Evolutionary conservation across 2,113 vertebrate genomes (phyloP).

Genomic region (Stercorarius parasiticus): DNA sequence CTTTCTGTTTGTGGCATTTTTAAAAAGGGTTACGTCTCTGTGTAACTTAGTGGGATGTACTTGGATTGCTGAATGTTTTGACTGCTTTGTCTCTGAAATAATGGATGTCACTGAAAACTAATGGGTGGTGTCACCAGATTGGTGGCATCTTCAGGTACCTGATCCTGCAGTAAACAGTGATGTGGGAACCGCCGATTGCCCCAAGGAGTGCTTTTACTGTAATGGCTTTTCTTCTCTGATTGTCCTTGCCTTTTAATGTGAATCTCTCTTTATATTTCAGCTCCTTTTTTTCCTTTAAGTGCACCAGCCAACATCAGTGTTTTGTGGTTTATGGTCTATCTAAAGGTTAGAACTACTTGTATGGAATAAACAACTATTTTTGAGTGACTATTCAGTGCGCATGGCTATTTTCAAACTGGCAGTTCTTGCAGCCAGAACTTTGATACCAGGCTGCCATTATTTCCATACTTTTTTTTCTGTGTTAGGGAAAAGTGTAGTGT

Average conservation of each 20-base stretch:
- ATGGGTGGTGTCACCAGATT: background rate
- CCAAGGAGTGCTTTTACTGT: background rate
- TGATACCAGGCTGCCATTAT: background rate
- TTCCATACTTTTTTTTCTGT: background rate
- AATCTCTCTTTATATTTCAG: background rate
- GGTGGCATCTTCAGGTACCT: background rate
- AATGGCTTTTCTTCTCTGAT: background rate
- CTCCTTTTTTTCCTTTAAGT: background rate
- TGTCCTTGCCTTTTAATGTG: background rate
- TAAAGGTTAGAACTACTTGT: background rate
- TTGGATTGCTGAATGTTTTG: background rate
- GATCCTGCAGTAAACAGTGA: background rate
- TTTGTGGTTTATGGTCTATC: background rate
- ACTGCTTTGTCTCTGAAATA: background rate
- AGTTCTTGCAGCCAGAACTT: background rate
- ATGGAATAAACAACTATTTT: background rate
- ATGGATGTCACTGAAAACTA: background rate
- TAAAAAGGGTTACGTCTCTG: background rate
- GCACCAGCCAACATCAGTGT: background rate
- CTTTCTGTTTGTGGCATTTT: background rate
- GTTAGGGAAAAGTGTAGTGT: background rate
- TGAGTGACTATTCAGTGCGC: background rate
- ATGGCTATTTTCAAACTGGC: background rate
- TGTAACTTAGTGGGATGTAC: background rate
- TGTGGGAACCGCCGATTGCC: fast-evolving